Base-by-base conservation (phyloP, 2,797 vertebrate genomes). In the Cetoscarus ocellatus region DNA sequence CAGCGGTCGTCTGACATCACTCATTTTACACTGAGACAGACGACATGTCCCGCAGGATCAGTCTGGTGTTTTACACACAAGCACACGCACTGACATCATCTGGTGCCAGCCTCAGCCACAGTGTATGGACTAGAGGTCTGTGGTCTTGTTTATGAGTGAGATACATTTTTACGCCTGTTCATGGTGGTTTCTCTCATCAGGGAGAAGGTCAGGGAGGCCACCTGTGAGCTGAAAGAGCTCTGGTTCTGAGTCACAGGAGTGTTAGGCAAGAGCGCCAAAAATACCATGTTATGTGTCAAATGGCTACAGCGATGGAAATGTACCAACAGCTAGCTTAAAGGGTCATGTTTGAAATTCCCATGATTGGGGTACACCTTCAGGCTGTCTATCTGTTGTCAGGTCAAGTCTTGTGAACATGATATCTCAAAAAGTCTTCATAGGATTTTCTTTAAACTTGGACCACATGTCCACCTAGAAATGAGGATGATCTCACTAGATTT, bases 1-100 rank as follows among this genome's bases (percentile, higher is more conserved):
- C 34, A 71, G 59, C 60, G 45, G 50, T 18, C 56, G 52, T 54
- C 80, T 81, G 75, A 88, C 89, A 86, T 87, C 82, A 77, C 77
- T 90, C 83, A 67, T 85, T 67, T 82, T 73, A 74, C 74, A 79
- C 80, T 45, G 64, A 79, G 83, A 79, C 67, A 72, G 77, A 81
- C 87, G 52, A 65, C 71, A 61, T 7, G 45, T 83, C 88, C 86
- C 85, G 27, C 70, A 75, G 79, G 76, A 83, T 84, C 79, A 71
- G 70, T 79, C 77, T 82, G 64, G 66, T 66, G 56, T 82, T 75
- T 47, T 48, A 70, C 50, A 61, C 62, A 58, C 70, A 61, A 67
- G 57, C 49, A 78, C 42, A 60, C 54, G 58, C 47, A 34, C 62
- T 63, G 8, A 85, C 71, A 85, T 79, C 61, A 68, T 64, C 70